phyloP scores from a whole-genome alignment of 2,113 vertebrate genomes.

The Actinemys pallida region DNA sequence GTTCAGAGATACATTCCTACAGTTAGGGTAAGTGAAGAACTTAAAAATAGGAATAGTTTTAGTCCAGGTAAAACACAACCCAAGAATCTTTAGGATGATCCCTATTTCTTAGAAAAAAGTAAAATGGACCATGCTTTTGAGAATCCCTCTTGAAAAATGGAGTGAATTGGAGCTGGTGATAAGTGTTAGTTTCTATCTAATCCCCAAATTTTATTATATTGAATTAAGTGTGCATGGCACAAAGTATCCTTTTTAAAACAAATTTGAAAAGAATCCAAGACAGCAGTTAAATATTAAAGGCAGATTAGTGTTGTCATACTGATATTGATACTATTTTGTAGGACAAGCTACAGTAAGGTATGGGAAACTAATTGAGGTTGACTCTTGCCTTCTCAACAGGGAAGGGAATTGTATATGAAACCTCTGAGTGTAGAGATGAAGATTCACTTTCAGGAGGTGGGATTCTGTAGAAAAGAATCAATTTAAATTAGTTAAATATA shows the following conservation, averaged over 20 bases:
- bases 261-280: background rate
- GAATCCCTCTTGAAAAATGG: background rate
- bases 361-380: background rate
- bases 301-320: background rate
- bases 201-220: background rate
- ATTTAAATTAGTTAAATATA: background rate
- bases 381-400: background rate
- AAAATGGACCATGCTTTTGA: background rate
- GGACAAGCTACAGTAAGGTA: background rate
- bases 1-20: background rate
- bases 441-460: background rate
- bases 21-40: background rate
- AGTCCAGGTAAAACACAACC: background rate
- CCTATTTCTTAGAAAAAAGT: background rate
- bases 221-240: background rate
- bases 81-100: accelerated
- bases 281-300: background rate
- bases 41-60: background rate
- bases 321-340: background rate
- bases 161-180: background rate
- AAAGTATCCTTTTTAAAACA: background rate
- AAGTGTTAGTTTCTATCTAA: background rate
- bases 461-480: background rate
- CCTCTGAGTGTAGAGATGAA: background rate
- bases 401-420: background rate